Evolutionary conservation across 1,140 invertebrate genomes (phyloP), one percentile per base, ranked within the genome.

Genomic region (Nasonia vitripennis): DNA sequence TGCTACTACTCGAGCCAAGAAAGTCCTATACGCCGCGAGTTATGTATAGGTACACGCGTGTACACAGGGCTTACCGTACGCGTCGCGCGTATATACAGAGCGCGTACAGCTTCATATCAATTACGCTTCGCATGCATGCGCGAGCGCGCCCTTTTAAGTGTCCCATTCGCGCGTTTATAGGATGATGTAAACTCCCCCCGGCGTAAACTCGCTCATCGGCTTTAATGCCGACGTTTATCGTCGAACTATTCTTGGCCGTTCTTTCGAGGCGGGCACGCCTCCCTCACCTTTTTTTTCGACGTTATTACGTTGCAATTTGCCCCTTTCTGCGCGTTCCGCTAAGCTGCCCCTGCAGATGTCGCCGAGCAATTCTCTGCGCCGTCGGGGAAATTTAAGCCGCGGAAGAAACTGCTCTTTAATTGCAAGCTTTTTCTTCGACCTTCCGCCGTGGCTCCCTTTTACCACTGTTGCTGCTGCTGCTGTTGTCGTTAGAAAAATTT

Each of bases 161-260:
- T 78, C 75, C 68, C 67, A 55, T 83, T 83, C 75, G 68, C 31
- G n/a, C 78, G 62, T 80, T 80, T 80, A 80, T 80, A 31, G 78
- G 45, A 85, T 67, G 45, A 85, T 67, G 78, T 67, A 74, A 75
- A n/a, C n/a, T n/a, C n/a, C 75, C 79, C 20, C 79, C 6, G 7
- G 10, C 45, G 34, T 78, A 82, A 73, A 82, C 75, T 62, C 67
- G 31, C 48, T 34, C 74, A 55, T 51, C 27, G 55, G 31, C 31
- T 81, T 86, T 82, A 82, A 83, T 27, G 70, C 20, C 81, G 85
- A 86, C 85, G 85, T 86, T 86, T 86, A 86, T 86, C 73, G 81
- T 83, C 75, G 20, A 67, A 81, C 74, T 41, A 71, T 83, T 79
- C 34, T 34, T 4, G 27, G 27, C 23, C 34, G 37, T 77, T 77